Conservation (phyloP, 2,888 invertebrate genomes). For the Drosophila lacicola region DNA sequence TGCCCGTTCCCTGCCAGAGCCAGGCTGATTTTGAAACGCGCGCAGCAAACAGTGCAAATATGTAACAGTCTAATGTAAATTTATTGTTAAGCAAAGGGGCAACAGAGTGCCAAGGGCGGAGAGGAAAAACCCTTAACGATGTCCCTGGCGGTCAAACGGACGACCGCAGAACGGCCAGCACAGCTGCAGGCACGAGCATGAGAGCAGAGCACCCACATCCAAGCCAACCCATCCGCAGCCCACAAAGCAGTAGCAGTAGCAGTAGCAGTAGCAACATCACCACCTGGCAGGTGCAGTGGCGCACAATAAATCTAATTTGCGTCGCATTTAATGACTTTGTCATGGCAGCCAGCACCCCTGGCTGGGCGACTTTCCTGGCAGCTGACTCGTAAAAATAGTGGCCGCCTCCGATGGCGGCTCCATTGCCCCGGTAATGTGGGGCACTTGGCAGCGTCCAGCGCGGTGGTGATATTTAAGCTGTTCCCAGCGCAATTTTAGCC, state of each 20-base stretch:
- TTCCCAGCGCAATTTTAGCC: constrained; percentile 70
- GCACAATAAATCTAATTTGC: constrained; percentile 84
- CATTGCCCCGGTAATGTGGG: constrained; percentile 63
- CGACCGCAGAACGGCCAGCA: constrained; percentile 45
- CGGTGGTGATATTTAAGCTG: constrained; percentile 74
- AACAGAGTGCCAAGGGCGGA: constrained; percentile 9
- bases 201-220: neutral
- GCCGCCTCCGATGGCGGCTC: constrained; percentile 35
- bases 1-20: constrained; percentile 26
- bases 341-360: constrained; percentile 63
- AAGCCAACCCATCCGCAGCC: too few species aligned
- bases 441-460: constrained; percentile 66
- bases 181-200: constrained; percentile 14
- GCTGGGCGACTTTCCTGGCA: constrained; percentile 55
- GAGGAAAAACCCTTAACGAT: constrained; percentile 53
- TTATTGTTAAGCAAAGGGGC: constrained; percentile 78
- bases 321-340: constrained; percentile 84
- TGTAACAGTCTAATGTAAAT: constrained; percentile 83
- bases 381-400: constrained; percentile 68
- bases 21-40: constrained; percentile 65
- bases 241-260: too few species aligned
- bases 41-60: constrained; percentile 80
- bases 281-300: constrained; percentile 76
- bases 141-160: constrained; percentile 49
- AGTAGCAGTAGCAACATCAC: constrained; percentile 11